Evolutionary conservation across 2,888 invertebrate species (phyloP), one percentile per base, ranked within the genome.

Genomic region (Eubasilissa splendida): DNA sequence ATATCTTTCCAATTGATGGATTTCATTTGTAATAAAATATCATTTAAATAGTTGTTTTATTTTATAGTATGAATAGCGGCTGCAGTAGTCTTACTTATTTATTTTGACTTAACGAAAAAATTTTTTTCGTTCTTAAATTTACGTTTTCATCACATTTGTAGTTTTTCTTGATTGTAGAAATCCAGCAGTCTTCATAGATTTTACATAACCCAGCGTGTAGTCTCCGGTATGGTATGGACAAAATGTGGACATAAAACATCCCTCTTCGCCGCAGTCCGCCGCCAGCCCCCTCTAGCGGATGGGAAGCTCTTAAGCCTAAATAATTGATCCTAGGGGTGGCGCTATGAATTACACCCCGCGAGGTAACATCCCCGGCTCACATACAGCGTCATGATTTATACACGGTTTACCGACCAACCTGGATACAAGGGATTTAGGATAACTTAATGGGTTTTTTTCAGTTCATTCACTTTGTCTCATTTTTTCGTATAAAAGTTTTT

Each of bases 291-390:
- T 52, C n/a, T 11, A 22, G 4, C 9, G 54, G 60, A 77, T 11
- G 42, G 60, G 76, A 77, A 65, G 77, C 76, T 77, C 73, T 71
- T 73, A 73, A 77, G 77, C 73, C 59, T 80, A 77, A 80, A 80
- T 80, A 80, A 80, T 80, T 80, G 77, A 80, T 80, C 73, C 73
- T 50, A 42, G 76, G 76, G 71, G 76, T 59, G 76, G 76, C 33
- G 71, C 50, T 60, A 60, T 80, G 80, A 80, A 80, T 80, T 76
- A 68, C 80, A 59, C 60, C 68, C 76, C 22, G 33, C 52, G 71
- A 54, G 54, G 65, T 73, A 63, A 60, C 79, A 73, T 54, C 75
- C 75, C 66, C 22, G 14, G 66, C 53, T 54, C 68, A 70, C 68
- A 70, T 14, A 42, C 54, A 33, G 33, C 59, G 8, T 70, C 76